Evolutionary conservation across 2,113 vertebrate genomes (phyloP).

Genomic region (Ceyx melanurus): DNA sequence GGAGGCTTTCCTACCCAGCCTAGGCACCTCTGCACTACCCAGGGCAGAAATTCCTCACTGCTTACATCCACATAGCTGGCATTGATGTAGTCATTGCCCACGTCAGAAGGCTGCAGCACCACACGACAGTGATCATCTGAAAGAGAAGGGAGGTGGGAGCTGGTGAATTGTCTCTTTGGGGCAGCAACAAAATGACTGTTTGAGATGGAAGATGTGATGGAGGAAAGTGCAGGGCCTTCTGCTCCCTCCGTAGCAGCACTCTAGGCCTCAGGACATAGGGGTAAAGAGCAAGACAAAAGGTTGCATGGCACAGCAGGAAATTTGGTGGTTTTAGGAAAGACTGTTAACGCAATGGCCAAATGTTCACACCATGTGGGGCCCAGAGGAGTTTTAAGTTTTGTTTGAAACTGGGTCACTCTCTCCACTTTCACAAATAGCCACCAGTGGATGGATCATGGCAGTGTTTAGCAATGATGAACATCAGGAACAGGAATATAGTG

Average conservation of each 20-base stretch:
- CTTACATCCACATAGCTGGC: conserved; percentile 67
- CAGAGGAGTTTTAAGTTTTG: background rate
- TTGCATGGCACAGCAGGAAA: background rate
- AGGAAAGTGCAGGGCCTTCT: accelerated
- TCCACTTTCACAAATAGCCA: background rate
- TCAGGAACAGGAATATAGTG: background rate
- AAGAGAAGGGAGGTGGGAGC: background rate
- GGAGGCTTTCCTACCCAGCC: background rate
- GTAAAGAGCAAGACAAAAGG: background rate
- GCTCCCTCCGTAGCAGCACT: background rate
- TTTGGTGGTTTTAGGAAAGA: accelerated
- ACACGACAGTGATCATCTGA: conserved; percentile 59
- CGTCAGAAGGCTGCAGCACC: conserved; percentile 2
- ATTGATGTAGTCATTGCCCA: conserved; percentile 31
- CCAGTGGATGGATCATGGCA: background rate
- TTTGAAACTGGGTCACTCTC: background rate
- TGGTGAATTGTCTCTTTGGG: background rate
- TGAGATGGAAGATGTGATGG: background rate
- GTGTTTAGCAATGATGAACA: background rate
- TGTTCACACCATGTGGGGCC: background rate
- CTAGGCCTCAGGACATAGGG: background rate
- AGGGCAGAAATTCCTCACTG: background rate
- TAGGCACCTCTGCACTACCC: background rate
- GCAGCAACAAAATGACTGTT: background rate
- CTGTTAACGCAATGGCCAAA: background rate